Base-by-base conservation (phyloP, 2,113 vertebrate genomes). In the Leptobrachium leishanense region DNA sequence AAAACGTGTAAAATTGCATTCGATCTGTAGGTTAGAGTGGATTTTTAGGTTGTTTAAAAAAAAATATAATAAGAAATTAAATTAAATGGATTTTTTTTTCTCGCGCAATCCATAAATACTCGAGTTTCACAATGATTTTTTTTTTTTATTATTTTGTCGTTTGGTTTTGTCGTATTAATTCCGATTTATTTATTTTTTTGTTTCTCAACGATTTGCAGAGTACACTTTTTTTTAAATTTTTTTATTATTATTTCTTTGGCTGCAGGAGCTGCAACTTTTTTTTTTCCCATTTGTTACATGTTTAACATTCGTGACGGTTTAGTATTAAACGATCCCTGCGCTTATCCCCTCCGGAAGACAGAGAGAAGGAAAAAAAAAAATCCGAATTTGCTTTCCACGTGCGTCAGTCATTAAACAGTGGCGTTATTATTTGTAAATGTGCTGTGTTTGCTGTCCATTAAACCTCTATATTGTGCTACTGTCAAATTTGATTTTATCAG, bases 241-340 rank as follows among this genome's bases (percentile, higher is more conserved):
- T 31, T 31, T 31, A 31, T 31, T 31, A 31, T 31, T 31, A 31
- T 31, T 31, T 31, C 20, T 31, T 31, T 31, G 20, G 84, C 84
- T 87, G 88, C 84, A 90, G 86, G 89, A 88, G 87, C 88, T 90
- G 89, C 87, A 89, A 88, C 87, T 85, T 85, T 81, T 31, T 31
- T 31, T 31, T 31, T 31, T 1, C 20, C 83, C 68, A 82, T 83
- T 68, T 79, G 84, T 82, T 64, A 82, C 86, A 86, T 82, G 85
- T 82, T 82, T 84, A 82, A 83, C 87, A 88, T 84, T 88, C 70
- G 6, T 74, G 79, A 71, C 46, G 46, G 8, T 84, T 31, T 65
- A 74, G 79, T 83, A 81, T 89, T 85, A 85, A 85, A 75, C 68
- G 82, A 82, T 86, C 88, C 79, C 84, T 88, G 20, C 85, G 77